Percentiles rank a stretch among this genome's conserved stretches.
Evolutionary conservation across 2,113 vertebrate genomes (phyloP).

Genomic region (Muntiacus muntjak): DNA sequence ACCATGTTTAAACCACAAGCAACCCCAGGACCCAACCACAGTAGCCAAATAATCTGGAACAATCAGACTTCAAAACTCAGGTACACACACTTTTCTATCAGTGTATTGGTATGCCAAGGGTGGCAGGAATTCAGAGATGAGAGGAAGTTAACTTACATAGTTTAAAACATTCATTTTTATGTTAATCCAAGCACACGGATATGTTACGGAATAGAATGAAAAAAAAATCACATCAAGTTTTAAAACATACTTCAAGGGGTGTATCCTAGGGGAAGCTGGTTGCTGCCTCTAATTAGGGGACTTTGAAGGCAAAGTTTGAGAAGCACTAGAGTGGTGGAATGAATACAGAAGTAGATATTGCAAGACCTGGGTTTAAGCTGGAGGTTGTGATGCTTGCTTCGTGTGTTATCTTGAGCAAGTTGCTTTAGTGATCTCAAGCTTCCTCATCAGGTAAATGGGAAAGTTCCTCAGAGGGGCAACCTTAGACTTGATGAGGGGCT

Average conservation of each 20-base stretch:
- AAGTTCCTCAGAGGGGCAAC: background rate
- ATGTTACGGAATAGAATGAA: background rate
- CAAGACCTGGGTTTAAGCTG: background rate
- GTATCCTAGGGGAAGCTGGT: background rate
- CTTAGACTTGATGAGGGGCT: background rate
- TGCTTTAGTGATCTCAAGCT: background rate
- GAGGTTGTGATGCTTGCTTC: background rate
- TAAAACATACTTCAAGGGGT: background rate
- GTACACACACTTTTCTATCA: background rate
- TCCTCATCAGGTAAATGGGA: background rate
- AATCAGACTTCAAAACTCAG: background rate
- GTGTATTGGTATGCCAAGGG: background rate
- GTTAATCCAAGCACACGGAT: background rate
- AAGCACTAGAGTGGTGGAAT: background rate
- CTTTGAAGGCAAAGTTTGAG: background rate
- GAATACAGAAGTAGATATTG: background rate
- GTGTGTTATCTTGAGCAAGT: background rate
- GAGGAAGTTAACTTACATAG: slow-evolving; percentile 1
- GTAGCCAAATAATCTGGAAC: background rate
- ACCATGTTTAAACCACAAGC: background rate
- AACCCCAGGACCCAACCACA: background rate
- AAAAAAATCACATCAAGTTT: background rate
- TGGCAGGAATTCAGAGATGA: background rate
- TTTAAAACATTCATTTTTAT: background rate
- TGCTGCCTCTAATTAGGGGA: background rate